These are phyloP conservation scores for Herpetotheres cachinnans DNA, from an alignment of 2,113 vertebrate genomes.

Conservation along the genomic window DNA sequence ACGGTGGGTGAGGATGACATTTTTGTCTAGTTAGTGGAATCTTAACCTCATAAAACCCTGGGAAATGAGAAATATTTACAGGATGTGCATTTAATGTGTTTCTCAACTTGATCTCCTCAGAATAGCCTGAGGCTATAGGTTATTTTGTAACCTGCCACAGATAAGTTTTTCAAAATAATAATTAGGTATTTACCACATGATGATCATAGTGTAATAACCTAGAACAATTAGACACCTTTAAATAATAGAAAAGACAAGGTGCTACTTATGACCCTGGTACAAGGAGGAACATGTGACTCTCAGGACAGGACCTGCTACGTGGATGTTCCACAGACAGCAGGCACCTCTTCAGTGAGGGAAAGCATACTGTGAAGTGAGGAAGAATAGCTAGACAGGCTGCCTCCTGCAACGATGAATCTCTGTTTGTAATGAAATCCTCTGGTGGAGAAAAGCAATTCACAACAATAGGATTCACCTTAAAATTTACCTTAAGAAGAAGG, in stretches of 20 bases:
- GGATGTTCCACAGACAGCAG: background rate
- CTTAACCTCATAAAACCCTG: background rate
- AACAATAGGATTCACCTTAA: background rate
- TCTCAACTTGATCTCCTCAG: background rate
- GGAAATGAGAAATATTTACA: background rate
- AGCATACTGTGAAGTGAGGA: background rate
- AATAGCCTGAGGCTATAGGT: background rate
- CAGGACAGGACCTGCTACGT: background rate
- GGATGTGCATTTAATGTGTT: background rate
- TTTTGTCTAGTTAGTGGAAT: background rate
- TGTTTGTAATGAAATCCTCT: background rate
- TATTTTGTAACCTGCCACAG: background rate
- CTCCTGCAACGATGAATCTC: background rate
- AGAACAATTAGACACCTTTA: background rate
- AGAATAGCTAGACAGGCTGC: background rate
- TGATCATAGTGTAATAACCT: background rate
- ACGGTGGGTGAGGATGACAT: background rate
- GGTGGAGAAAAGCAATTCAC: background rate
- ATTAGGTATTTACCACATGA: background rate
- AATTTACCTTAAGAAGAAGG: background rate
- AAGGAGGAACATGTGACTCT: background rate
- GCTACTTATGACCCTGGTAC: background rate
- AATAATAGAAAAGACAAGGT: background rate
- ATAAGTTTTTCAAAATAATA: background rate
- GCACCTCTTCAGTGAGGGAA: background rate